A percentile compares a stretch with the other conserved stretches of the same genome.
Evolutionary conservation across 2,113 vertebrate genomes (phyloP).

Genomic region (Catagonus wagneri): DNA sequence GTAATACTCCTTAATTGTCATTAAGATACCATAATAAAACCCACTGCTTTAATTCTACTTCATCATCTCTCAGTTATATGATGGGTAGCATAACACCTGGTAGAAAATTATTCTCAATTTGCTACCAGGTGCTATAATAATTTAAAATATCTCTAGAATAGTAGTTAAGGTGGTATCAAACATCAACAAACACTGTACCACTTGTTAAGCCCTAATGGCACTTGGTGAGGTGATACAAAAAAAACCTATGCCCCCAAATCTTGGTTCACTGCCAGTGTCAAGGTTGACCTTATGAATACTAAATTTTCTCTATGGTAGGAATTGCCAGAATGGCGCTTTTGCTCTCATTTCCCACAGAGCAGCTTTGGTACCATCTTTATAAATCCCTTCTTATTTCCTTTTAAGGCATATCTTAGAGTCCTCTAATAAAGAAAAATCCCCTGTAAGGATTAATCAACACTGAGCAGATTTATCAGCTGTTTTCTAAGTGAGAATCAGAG

Average conservation of each 20-base stretch:
- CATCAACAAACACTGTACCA: not conserved
- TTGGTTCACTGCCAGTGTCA: not conserved
- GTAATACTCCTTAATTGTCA: not conserved
- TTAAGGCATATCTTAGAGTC: constrained; percentile 11
- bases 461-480: not conserved
- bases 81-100: not conserved
- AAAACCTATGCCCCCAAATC: not conserved
- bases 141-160: not conserved
- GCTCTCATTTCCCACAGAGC: not conserved
- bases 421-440: constrained; percentile 19
- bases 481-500: constrained; percentile 36
- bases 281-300: not conserved
- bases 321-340: not conserved
- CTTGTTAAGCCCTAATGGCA: not conserved
- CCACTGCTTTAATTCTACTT: not conserved
- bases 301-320: not conserved
- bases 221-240: not conserved
- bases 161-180: not conserved
- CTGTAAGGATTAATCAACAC: not conserved
- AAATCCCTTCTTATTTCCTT: constrained; percentile 45
- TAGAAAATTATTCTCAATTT: not conserved
- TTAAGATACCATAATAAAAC: constrained; percentile 17
- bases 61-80: not conserved
- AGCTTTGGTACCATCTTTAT: not conserved
- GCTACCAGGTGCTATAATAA: not conserved